Percentiles rank a stretch among this genome's conserved stretches.
Conservation (phyloP, 2,113 vertebrate genomes). For the Caranx melampygus region DNA sequence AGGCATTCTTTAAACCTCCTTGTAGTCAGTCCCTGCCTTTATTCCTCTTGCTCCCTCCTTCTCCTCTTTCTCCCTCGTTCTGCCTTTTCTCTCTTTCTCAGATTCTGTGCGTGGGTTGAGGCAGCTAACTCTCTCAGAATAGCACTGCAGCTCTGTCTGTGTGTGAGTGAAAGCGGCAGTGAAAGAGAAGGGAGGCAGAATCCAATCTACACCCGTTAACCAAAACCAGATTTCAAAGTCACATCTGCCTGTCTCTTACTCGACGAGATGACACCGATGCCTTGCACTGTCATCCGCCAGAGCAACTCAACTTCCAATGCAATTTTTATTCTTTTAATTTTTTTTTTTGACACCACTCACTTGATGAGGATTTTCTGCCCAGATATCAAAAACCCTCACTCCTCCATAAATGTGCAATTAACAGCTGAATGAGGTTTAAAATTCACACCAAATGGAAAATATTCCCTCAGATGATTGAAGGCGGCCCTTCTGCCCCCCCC, state of each 20-base stretch:
- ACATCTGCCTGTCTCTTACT: conserved; percentile 62
- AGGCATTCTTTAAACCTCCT: conserved; percentile 61
- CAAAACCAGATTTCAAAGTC: conserved; percentile 67
- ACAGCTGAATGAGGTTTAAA: conserved; percentile 1
- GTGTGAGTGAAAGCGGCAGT: conserved; percentile 71
- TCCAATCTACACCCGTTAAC: conserved; percentile 73
- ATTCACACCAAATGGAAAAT: neutral
- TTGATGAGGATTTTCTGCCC: neutral
- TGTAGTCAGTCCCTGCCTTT: conserved; percentile 63
- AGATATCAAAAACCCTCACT: neutral
- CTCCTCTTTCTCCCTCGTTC: conserved; percentile 71
- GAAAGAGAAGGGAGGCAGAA: conserved; percentile 69
- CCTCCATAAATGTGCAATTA: neutral
- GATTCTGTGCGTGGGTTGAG: conserved; percentile 87
- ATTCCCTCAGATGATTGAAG: neutral
- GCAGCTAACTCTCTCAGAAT: conserved; percentile 88
- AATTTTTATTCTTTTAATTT: neutral
- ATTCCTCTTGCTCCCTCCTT: conserved; percentile 65
- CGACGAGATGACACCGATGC: conserved; percentile 45
- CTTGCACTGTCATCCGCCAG: conserved; percentile 4
- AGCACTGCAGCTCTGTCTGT: conserved; percentile 85
- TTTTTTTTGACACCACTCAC: conserved; percentile 23
- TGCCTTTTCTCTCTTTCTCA: conserved; percentile 83
- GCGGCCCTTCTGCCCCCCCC: neutral
- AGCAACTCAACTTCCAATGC: conserved; percentile 20